These are phyloP conservation scores for Platyura marginata DNA, from an alignment of 1,140 invertebrate genomes.

Conservation along the genomic window DNA sequence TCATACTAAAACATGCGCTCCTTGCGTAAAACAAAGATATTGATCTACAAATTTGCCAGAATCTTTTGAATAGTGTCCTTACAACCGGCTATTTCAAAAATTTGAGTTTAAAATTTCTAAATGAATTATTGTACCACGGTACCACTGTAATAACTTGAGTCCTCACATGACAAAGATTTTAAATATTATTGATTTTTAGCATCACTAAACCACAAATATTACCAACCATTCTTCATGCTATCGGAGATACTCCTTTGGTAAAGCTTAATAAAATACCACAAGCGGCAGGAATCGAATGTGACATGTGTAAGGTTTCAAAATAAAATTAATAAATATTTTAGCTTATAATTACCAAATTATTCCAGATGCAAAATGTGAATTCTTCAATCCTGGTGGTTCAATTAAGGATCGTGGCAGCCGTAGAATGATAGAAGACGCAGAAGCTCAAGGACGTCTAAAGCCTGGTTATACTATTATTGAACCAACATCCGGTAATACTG, in stretches of 20 bases:
- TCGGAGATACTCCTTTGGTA: slow-evolving; percentile 87
- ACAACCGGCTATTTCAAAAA: too few relatives aligned
- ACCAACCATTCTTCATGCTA: slow-evolving; percentile 62
- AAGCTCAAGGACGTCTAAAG: slow-evolving; percentile 65
- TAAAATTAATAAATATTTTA: slow-evolving; percentile 16
- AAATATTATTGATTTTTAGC: too few relatives aligned
- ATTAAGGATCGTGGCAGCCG: slow-evolving; percentile 93
- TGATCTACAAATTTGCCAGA: too few relatives aligned
- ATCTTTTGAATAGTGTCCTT: too few relatives aligned
- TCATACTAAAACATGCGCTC: too few relatives aligned
- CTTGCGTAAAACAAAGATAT: too few relatives aligned
- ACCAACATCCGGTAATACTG: slow-evolving; percentile 90
- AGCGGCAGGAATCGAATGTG: slow-evolving; percentile 67
- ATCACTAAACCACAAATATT: too few relatives aligned
- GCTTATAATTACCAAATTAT: not conserved
- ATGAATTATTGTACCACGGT: too few relatives aligned
- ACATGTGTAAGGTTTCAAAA: slow-evolving; percentile 77
- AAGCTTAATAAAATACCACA: slow-evolving; percentile 72
- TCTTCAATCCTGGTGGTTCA: slow-evolving; percentile 92
- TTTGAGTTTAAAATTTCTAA: too few relatives aligned
- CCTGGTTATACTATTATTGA: slow-evolving; percentile 88
- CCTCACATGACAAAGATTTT: too few relatives aligned
- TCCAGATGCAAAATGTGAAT: slow-evolving; percentile 95
- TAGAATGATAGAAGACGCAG: slow-evolving; percentile 92
- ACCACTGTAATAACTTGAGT: too few relatives aligned